phyloP scores from a whole-genome alignment of 1,140 invertebrate species.

The Drosophila paulistorum region DNA sequence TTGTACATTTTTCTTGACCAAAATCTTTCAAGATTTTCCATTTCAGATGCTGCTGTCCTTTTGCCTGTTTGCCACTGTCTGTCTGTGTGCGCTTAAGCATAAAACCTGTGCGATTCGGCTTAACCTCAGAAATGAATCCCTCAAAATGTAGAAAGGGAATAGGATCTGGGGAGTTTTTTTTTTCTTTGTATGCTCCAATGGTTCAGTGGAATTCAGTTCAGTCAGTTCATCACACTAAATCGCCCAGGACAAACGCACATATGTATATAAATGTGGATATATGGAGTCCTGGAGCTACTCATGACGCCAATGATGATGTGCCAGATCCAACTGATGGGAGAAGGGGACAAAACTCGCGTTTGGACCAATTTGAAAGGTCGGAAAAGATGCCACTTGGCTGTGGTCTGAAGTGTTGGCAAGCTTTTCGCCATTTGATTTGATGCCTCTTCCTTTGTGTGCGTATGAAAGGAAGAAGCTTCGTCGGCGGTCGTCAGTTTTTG shows the following conservation, averaged over 20 bases:
- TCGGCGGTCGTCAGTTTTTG: conserved; percentile 3
- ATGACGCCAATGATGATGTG: conserved; percentile 52
- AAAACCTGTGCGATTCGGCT: conserved; percentile 38
- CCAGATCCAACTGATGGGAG: conserved; percentile 28
- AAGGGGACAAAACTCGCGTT: conserved; percentile 31
- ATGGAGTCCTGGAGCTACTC: conserved; percentile 58
- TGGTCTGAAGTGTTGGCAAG: conserved; percentile 49
- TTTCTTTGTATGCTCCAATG: conserved; percentile 23
- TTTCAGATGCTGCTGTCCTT: conserved; percentile 36
- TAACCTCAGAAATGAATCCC: conserved; percentile 22
- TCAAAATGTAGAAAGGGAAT: too few relatives aligned
- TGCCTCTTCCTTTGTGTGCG: conserved; percentile 19
- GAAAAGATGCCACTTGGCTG: conserved; percentile 7
- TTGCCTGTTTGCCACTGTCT: conserved; percentile 36
- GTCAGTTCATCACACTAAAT: conserved; percentile 61
- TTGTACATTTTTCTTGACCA: conserved; percentile 71
- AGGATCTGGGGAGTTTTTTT: background rate
- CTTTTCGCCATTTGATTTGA: conserved; percentile 63
- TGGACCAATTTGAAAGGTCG: background rate
- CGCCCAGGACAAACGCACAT: conserved; percentile 2
- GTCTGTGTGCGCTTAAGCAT: conserved; percentile 41
- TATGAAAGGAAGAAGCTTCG: background rate
- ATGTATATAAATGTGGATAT: background rate
- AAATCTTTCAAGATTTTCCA: conserved; percentile 71
- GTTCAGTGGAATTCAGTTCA: conserved; percentile 11